Base-by-base conservation (phyloP, 2,797 vertebrate genomes). In the Paratrypauchen microcephalus region DNA sequence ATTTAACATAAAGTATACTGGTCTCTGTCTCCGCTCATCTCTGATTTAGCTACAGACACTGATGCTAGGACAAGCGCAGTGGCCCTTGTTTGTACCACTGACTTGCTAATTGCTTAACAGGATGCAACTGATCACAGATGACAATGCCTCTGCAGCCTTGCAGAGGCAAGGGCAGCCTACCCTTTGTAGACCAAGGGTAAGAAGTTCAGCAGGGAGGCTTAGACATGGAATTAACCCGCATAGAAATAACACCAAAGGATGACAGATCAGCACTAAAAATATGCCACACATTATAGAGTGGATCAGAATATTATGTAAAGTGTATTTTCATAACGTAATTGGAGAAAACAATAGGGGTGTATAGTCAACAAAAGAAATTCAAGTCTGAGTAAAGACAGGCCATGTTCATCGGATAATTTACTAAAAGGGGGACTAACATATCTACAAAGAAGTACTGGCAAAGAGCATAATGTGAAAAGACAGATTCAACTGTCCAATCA, bases 51-150 rank as follows among this genome's bases (percentile, higher is more conserved):
- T 23, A 4, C 15, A 55, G 72, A 72, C 64, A 69, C 73, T 80
- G 72, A 74, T 6, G 15, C 65, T 32, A 66, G 26, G 66, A 62
- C n/a, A 70, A 67, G 67, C 32, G 58, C 13, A n/a, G 59, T 52
- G 26, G 47, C 61, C 74, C 52, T 32, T 71, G 71, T 66, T 68
- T 36, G 71, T 56, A 58, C n/a, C 1, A 65, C 71, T 78, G 62
- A 72, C 48, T 56, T 13, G 61, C 39, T 76, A 74, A 82, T 70
- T 80, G 61, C 26, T 36, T 72, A 70, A 78, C 54, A 70, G 69
- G 61, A 64, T 0, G 12, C 55, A 56, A 79, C 81, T 76, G 52
- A 68, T 79, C 69, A 74, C 28, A 45, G 50, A 74, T 16, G 6
- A 66, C 19, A 32, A 66, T 66, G 65, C 59, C 26, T 55, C 63